phyloP scores from a whole-genome alignment of 92 coral and sea anemone species.

The Scolanthus callimorphus region DNA sequence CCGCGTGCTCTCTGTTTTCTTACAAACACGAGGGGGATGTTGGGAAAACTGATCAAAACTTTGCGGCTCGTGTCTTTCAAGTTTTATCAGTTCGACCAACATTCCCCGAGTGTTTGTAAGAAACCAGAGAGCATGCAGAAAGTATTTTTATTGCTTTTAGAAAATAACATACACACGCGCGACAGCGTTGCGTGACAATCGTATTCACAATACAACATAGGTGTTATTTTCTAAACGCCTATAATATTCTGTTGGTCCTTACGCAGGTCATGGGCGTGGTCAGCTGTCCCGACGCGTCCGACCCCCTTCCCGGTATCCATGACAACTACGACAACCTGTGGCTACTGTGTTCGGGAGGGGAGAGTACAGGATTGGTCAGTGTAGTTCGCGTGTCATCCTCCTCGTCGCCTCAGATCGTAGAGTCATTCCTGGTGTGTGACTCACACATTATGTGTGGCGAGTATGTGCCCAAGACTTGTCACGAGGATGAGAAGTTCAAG shows the following conservation, averaged over 20 bases:
- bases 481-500: constrained; percentile 62
- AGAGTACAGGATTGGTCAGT: constrained; percentile 77
- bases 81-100: too few species aligned
- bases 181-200: too few species aligned
- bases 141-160: too few species aligned
- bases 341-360: constrained; percentile 89
- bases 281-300: constrained; percentile 68
- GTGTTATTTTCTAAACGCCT: background rate
- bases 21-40: too few species aligned
- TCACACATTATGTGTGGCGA: constrained; percentile 82
- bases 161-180: too few species aligned
- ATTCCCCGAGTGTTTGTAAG: too few species aligned
- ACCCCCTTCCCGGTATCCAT: constrained; percentile 79
- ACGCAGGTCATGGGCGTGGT: constrained; percentile 84
- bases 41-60: too few species aligned
- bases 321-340: constrained; percentile 78
- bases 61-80: too few species aligned
- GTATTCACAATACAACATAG: too few species aligned
- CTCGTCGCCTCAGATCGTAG: constrained; percentile 82
- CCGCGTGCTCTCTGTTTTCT: too few species aligned
- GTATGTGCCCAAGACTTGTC: constrained; percentile 73
- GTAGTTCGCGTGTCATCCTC: constrained; percentile 64
- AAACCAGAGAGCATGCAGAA: too few species aligned
- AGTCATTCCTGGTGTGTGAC: constrained; percentile 91
- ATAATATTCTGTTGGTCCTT: background rate